Base-by-base conservation (phyloP, 2,113 vertebrate genomes). In the Hemiscyllium ocellatum region DNA sequence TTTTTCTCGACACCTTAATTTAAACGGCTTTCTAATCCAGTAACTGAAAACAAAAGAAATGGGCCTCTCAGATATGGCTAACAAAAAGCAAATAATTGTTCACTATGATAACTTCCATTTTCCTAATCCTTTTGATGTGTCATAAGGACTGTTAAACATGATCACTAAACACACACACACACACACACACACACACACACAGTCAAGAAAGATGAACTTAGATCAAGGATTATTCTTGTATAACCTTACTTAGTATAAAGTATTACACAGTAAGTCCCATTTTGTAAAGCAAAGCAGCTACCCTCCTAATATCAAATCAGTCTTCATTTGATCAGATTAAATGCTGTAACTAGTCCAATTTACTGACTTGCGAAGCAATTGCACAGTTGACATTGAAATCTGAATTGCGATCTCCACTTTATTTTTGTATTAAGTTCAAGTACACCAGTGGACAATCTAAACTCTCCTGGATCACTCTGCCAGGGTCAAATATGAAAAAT, bases 1-100 rank as follows among this genome's bases (percentile, higher is more conserved):
- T 93, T 96, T 96, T 66, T 33, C 69, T 33, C 69, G 13, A 95
- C 94, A 95, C 66, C 94, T 95, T 95, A 72, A 95, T 95, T 95
- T 95, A 95, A 95, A 95, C 94, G 33, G 94, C 68, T 70, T 72
- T 70, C 42, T 95, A 33, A 95, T 33, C 3, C 94, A 52, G 37
- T 22, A 70, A 2, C 66, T 2, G 47, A 76, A 42, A 76, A 95
- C 69, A 95, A 76, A 76, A 72, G 69, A 76, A 95, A 2, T 50
- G 42, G 61, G 10, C 61, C 33, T 66, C 19, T 15, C 61, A 47
- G 29, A 95, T 17, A 95, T 95, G 20, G 37, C 68, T 50, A 26
- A 70, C 37, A 50, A 95, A 52, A 26, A 90, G 24, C 65, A 37
- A 37, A 37, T 93, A 17, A 93, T 61, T 15, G 8, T 66, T 93